These are phyloP conservation scores for Boloria selene DNA, from an alignment of 2,888 invertebrate species.

Conservation along the genomic window DNA sequence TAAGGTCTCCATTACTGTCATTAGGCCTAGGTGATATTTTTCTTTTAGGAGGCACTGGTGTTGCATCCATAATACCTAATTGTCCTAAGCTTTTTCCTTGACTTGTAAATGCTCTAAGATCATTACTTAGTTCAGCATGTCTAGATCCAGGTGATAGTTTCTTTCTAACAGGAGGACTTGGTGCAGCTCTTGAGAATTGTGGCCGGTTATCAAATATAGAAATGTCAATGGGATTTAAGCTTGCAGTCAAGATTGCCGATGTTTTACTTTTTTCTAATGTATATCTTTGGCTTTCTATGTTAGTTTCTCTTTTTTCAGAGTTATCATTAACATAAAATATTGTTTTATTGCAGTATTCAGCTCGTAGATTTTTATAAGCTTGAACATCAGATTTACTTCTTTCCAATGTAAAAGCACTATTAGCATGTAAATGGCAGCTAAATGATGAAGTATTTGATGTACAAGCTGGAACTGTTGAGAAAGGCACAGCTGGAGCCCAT, in stretches of 20 bases:
- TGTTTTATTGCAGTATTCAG: conserved; percentile 58
- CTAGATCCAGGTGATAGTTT: conserved; percentile 63
- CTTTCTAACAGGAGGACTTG: conserved; percentile 72
- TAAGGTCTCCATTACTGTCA: conserved; percentile 40
- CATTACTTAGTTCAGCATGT: conserved; percentile 51
- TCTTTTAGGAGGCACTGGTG: conserved; percentile 68
- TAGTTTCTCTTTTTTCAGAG: conserved; percentile 43
- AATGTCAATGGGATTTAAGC: conserved; percentile 54
- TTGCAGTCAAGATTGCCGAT: conserved; percentile 58
- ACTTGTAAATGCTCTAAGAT: conserved; percentile 55
- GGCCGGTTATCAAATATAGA: conserved; percentile 73
- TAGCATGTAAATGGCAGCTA: conserved; percentile 74
- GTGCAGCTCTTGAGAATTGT: conserved; percentile 67
- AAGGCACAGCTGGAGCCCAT: conserved; percentile 74
- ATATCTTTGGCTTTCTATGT: conserved; percentile 49
- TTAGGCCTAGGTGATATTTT: conserved; percentile 64
- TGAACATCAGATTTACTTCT: conserved; percentile 76
- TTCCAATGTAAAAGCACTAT: conserved; percentile 69
- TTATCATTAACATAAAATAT: conserved; percentile 66
- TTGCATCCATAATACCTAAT: conserved; percentile 63
- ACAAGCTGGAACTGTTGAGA: conserved; percentile 71
- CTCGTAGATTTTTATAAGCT: conserved; percentile 58
- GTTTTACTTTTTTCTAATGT: conserved; percentile 73
- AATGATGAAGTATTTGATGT: conserved; percentile 69
- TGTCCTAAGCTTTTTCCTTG: conserved; percentile 59